Evolutionary conservation across 2,797 vertebrate genomes (phyloP).

Genomic region (Peromyscus aztecus): DNA sequence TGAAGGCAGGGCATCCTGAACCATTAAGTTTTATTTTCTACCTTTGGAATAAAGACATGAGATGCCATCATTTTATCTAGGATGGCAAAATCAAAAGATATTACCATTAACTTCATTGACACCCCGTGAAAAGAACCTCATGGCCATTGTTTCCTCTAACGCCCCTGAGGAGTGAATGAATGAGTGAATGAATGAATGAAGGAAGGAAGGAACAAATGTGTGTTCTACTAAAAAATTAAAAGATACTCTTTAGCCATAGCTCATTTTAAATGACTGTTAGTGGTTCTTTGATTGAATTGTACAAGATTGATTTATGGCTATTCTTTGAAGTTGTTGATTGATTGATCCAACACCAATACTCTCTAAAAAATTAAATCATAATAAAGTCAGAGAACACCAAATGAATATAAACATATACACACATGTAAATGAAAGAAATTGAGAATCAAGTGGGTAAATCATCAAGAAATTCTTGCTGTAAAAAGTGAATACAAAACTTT

Average conservation of each 20-base stretch:
- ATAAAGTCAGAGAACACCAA: slow-evolving; percentile 3
- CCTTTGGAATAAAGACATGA: background rate
- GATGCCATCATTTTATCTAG: background rate
- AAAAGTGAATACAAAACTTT: slow-evolving; percentile 37
- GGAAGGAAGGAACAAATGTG: background rate
- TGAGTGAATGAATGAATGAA: background rate
- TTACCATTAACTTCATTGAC: background rate
- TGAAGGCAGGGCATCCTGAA: background rate
- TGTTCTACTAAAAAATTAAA: slow-evolving; percentile 42
- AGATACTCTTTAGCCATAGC: background rate
- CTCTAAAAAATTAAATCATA: slow-evolving; percentile 23
- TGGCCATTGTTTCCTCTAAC: background rate
- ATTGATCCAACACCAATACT: background rate
- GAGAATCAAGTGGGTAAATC: background rate
- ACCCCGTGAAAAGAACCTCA: background rate
- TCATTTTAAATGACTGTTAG: slow-evolving; percentile 27
- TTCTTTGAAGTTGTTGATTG: slow-evolving; percentile 11
- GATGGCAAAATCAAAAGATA: background rate
- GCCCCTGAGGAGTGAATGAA: background rate
- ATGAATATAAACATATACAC: background rate
- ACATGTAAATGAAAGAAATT: background rate
- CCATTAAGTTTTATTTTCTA: background rate
- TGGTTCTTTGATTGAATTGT: slow-evolving; percentile 12
- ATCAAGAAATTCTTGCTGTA: slow-evolving; percentile 24
- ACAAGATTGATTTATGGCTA: slow-evolving; percentile 6